phyloP scores from a whole-genome alignment of 2,888 invertebrate genomes.

The Notodonta ziczac region DNA sequence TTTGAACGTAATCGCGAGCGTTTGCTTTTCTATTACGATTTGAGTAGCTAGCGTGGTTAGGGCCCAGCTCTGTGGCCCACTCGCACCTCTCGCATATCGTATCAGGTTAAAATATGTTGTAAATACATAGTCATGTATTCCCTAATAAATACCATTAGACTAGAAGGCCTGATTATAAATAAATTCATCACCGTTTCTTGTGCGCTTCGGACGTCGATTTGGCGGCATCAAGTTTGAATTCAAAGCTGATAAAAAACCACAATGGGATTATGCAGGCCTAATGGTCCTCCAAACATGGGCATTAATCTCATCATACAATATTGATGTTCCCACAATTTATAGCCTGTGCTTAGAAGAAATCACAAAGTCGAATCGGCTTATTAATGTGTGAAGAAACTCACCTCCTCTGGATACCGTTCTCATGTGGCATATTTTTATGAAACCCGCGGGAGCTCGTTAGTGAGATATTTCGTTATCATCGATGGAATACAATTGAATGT shows the following conservation, averaged over 20 bases:
- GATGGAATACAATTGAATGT: constrained; percentile 82
- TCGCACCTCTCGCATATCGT: too few species aligned
- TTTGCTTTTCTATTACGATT: too few species aligned
- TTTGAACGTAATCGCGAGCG: too few species aligned
- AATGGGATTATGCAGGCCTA: constrained; percentile 80
- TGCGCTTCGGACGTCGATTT: constrained; percentile 66
- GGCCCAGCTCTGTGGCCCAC: too few species aligned
- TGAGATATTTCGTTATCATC: constrained; percentile 69
- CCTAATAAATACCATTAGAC: constrained; percentile 22
- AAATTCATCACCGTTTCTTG: constrained; percentile 67
- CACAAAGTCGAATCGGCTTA: constrained; percentile 79
- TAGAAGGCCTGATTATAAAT: constrained; percentile 55
- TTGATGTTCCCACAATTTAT: constrained; percentile 82
- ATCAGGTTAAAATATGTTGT: neutral
- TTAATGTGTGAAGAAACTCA: constrained; percentile 83
- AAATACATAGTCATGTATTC: neutral
- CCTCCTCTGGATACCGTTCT: constrained; percentile 63
- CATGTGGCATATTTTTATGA: constrained; percentile 76
- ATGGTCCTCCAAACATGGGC: constrained; percentile 81
- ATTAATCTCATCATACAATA: constrained; percentile 83
- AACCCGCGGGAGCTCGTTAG: constrained; percentile 72
- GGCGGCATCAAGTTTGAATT: constrained; percentile 64
- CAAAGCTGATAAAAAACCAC: constrained; percentile 73
- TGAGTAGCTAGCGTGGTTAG: too few species aligned
- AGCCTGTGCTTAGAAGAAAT: constrained; percentile 67